A percentile compares a stretch with the other conserved stretches of the same genome.
These are phyloP conservation scores for Atta texana DNA, from an alignment of 1,140 invertebrate species.

Conservation along the genomic window DNA sequence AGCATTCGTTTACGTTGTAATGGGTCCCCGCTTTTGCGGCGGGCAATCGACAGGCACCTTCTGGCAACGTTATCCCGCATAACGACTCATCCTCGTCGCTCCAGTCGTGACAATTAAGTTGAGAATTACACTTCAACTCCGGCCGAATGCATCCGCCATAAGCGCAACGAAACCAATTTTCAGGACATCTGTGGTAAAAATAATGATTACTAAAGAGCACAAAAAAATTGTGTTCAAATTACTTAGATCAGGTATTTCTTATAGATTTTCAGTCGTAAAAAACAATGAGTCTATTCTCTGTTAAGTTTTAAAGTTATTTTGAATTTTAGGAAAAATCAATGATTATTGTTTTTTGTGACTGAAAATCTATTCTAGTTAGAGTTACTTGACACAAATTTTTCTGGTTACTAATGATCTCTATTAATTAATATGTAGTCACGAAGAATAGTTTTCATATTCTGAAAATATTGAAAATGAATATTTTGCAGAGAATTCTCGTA, in stretches of 20 bases:
- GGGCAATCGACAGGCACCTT: constrained; percentile 78
- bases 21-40: constrained; percentile 67
- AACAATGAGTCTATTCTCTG: too few relatives aligned
- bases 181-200: constrained; percentile 76
- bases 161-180: constrained; percentile 84
- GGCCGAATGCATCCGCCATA: constrained; percentile 87
- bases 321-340: too few relatives aligned
- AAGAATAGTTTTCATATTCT: not conserved
- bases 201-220: too few relatives aligned
- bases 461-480: not conserved
- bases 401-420: not conserved
- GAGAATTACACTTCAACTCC: constrained; percentile 78
- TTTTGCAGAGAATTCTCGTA: not conserved
- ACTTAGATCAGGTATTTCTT: too few relatives aligned
- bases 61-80: constrained; percentile 70
- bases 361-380: too few relatives aligned
- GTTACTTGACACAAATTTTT: too few relatives aligned
- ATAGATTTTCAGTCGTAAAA: too few relatives aligned
- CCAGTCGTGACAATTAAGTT: constrained; percentile 85
- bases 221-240: too few relatives aligned
- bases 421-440: not conserved
- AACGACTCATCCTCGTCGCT: constrained; percentile 86
- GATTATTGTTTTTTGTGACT: too few relatives aligned
- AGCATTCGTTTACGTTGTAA: constrained; percentile 71
- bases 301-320: too few relatives aligned